Evolutionary conservation across 2,113 vertebrate genomes (phyloP).

Genomic region (Mobula birostris): DNA sequence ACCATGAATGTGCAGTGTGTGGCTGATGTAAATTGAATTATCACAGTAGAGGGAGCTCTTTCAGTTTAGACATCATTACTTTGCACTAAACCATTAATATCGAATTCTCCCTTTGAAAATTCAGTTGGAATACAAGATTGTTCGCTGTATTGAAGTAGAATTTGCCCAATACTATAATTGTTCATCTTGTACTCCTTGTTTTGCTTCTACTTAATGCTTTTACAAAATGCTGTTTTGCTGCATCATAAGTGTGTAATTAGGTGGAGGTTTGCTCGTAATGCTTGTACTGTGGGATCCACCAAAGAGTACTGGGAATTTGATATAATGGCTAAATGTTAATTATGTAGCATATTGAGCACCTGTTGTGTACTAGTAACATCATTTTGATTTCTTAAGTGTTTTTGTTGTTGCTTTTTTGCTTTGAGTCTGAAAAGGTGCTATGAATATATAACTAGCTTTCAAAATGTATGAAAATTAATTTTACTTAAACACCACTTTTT

Average conservation of each 20-base stretch:
- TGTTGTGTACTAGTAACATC: background rate
- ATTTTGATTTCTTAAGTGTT: background rate
- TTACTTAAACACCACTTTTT: slow-evolving; percentile 39
- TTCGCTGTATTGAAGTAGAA: background rate
- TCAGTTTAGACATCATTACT: background rate
- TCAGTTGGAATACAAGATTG: background rate
- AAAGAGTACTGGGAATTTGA: background rate
- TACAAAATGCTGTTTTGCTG: background rate
- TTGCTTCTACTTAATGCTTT: too few species aligned
- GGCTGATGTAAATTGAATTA: background rate
- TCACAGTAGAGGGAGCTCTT: background rate
- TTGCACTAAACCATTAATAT: background rate
- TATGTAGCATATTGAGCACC: background rate
- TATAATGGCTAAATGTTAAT: background rate
- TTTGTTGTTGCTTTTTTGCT: background rate
- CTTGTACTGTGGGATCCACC: background rate
- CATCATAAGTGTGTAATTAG: background rate
- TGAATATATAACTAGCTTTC: background rate
- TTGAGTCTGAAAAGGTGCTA: too few species aligned
- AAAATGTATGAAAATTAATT: background rate
- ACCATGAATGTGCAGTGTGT: background rate
- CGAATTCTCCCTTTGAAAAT: background rate
- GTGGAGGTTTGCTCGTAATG: background rate
- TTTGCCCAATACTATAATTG: background rate
- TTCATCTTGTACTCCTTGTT: background rate